Conservation (phyloP, 2,113 vertebrate species). For the Terrapene triunguis region DNA sequence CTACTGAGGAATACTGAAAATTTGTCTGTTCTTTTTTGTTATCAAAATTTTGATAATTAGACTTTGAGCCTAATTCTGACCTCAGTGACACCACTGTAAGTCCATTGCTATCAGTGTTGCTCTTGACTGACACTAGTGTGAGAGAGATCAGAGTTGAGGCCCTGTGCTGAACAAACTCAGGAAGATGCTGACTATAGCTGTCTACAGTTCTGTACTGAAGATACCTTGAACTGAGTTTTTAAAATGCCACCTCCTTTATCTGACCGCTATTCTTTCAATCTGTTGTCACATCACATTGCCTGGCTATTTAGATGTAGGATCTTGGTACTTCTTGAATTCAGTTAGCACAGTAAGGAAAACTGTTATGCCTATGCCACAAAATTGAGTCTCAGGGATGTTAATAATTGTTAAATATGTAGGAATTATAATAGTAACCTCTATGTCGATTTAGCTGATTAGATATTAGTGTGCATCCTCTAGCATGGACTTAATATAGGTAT, state of each 20-base stretch:
- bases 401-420: neutral
- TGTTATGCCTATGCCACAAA: neutral
- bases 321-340: conserved; percentile 4
- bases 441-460: neutral
- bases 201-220: neutral
- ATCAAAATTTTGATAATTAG: neutral
- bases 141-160: neutral
- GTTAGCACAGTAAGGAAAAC: neutral
- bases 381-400: conserved; percentile 16
- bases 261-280: neutral
- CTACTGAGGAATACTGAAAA: neutral
- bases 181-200: neutral
- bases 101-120: neutral
- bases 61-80: conserved; percentile 12
- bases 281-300: neutral
- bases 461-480: conserved; percentile 41
- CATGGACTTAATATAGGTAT: neutral
- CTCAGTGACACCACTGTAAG: neutral
- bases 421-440: neutral
- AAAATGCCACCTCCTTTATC: neutral
- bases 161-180: neutral
- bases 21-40: neutral
- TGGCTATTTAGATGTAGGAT: neutral
- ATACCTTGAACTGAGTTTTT: neutral
- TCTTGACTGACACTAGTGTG: neutral